Evolutionary conservation across 2,113 vertebrate species (phyloP), one percentile per base, ranked within the genome.

Genomic region (Accipiter virgatus): DNA sequence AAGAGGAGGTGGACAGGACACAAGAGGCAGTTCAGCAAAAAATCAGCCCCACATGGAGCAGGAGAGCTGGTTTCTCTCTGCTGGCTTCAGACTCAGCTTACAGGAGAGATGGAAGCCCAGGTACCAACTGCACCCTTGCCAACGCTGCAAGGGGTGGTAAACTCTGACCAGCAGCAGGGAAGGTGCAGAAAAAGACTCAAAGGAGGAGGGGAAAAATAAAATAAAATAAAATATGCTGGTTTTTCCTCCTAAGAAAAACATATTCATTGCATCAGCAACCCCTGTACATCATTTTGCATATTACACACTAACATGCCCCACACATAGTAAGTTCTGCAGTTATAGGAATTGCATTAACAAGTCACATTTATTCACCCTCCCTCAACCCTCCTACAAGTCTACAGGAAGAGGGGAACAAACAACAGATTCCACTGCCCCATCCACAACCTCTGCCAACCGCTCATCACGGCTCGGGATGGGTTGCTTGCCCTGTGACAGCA

Each of bases 401-500:
- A 10, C 26, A 47, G 29, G 27, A 87, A 72, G 58, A 81, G 7
- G 20, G 7, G 13, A 67, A 72, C 27, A 56, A 73, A 42, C 11
- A 63, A 38, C 53, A 83, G 53, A 32, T 83, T 77, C 66, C 31
- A 25, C 25, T 20, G 6, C 42, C 9, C 32, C 65, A 87, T 27
- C 29, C 53, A 87, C 19, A 90, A 7, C 43, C 20, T 59, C 70
- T 67, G 47, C 59, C 65, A 66, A 1, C 6, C 0, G 1, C 45
- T 74, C 61, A 14, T 21, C 2, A 1, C 31, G 15, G 42, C 61
- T 66, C 25, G 50, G 67, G 52, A 45, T 0, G 0, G 19, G 11
- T 40, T 29, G 9, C 17, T 77, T 2, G 4, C 9, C 36, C 78
- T 18, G 9, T 11, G 21, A 67, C 15, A 73, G 65, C 17, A 81